Evolutionary conservation across 2,888 invertebrate species (phyloP).

Genomic region (Allacma fusca): DNA sequence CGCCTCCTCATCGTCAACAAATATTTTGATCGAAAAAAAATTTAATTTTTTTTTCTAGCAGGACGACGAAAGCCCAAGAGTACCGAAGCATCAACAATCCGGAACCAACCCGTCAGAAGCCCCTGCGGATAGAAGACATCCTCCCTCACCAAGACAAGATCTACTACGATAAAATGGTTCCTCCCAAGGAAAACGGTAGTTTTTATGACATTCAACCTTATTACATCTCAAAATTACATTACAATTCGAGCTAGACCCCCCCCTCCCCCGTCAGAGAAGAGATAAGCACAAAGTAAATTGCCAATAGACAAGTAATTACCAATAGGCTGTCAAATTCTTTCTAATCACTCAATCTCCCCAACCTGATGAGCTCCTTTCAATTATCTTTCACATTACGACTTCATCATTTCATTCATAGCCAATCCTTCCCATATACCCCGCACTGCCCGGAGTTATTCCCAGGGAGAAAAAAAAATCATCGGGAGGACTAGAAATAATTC

Average conservation of each 20-base stretch:
- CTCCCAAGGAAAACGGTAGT: slow-evolving; percentile 84
- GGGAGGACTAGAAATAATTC: no score
- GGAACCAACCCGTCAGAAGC: slow-evolving; percentile 37
- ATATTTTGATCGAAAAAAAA: no score
- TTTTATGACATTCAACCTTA: slow-evolving; percentile 62
- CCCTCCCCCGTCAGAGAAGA: no score
- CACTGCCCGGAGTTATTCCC: no score
- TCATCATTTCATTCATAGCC: neutral
- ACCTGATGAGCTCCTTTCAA: neutral
- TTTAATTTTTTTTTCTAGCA: slow-evolving; percentile 3
- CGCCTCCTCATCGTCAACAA: no score
- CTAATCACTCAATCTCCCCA: no score
- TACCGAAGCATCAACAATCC: slow-evolving; percentile 10
- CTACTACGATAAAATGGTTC: slow-evolving; percentile 87
- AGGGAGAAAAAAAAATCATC: no score
- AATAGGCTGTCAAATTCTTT: no score
- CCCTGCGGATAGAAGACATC: slow-evolving; percentile 47
- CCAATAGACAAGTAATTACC: no score
- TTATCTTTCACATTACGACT: neutral
- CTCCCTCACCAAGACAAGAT: slow-evolving; percentile 75
- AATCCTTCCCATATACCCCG: no score
- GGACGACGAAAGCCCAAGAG: slow-evolving; percentile 40
- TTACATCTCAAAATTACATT: neutral
- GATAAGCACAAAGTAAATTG: no score
- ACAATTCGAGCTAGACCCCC: no score